Base-by-base conservation (phyloP, 2,888 invertebrate species). In the Macaria liturata region DNA sequence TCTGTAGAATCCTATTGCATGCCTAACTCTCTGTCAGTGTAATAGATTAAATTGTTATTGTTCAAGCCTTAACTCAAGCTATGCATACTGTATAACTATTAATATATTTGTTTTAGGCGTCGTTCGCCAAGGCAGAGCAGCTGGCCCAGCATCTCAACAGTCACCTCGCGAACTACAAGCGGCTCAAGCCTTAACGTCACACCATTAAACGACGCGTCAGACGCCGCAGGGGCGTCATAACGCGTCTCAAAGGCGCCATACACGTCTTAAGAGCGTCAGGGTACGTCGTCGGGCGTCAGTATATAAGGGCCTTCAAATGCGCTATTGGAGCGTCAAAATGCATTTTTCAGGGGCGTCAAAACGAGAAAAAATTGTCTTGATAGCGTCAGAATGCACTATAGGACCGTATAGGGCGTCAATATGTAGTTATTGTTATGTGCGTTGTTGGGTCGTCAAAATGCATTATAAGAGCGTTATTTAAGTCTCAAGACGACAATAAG, bases 141-240 rank as follows among this genome's bases (percentile, higher is more conserved):
- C 68, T 92, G 3, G 92, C 92, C 0, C 86, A 89, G 57, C 92
- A 92, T 48, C 76, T 92, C 3, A 92, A 92, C 86, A 92, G 92
- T 59, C 92, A 92, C 67, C 83, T 92, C 64, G 91, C 91, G 1
- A 88, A 88, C 77, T 92, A 92, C 80, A 90, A 89, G 63, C 86
- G 89, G 3, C 77, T 90, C 47, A 91, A 91, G 78, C 86, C 89
- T 46, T 91, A 62, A 62, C 40, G 4, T 3, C 49, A 9, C 40
- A 4, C 8, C 9, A 6, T 9, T 6, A 4, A 4, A 20, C 44
- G 20, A n/a, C 50, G 30, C 45, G 45, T 30, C 34, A 5, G 44
- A 40, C 30, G 5, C 4, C 49, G 30, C 6, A 20, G 42, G 6
- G 3, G 40, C 42, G 40, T 31, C 4, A 9, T 3, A 8, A 40